These are phyloP conservation scores for Pipistrellus kuhlii DNA, from an alignment of 2,797 vertebrate species.

Conservation along the genomic window DNA sequence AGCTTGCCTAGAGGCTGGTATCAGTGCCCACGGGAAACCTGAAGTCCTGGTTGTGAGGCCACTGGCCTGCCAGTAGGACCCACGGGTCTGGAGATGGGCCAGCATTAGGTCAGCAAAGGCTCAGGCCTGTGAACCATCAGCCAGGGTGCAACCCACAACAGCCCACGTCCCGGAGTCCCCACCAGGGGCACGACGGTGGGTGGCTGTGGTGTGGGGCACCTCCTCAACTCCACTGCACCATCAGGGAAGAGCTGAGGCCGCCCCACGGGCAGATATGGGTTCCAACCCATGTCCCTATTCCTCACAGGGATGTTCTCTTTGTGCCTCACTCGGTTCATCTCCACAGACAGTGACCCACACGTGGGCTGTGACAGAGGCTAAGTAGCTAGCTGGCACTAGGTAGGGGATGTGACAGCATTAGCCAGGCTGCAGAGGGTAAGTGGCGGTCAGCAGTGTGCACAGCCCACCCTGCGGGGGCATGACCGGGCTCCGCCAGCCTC, in stretches of 20 bases:
- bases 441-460: not conserved
- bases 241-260: not conserved
- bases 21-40: not conserved
- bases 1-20: not conserved
- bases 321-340: not conserved
- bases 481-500: accelerated
- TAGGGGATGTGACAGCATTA: not conserved
- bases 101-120: not conserved
- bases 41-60: not conserved
- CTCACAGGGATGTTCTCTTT: accelerated
- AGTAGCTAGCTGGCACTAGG: not conserved
- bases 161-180: too few relatives aligned
- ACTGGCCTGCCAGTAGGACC: not conserved
- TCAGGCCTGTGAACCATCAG: not conserved
- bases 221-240: not conserved
- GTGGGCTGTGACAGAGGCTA: not conserved
- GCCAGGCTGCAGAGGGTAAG: not conserved
- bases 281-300: not conserved
- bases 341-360: not conserved
- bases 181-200: accelerated
- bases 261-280: not conserved
- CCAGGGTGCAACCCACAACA: not conserved
- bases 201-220: accelerated
- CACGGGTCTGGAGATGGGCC: accelerated
- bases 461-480: not conserved